Evolutionary conservation across 1,140 invertebrate genomes (phyloP).

Genomic region (Phortica variegata): DNA sequence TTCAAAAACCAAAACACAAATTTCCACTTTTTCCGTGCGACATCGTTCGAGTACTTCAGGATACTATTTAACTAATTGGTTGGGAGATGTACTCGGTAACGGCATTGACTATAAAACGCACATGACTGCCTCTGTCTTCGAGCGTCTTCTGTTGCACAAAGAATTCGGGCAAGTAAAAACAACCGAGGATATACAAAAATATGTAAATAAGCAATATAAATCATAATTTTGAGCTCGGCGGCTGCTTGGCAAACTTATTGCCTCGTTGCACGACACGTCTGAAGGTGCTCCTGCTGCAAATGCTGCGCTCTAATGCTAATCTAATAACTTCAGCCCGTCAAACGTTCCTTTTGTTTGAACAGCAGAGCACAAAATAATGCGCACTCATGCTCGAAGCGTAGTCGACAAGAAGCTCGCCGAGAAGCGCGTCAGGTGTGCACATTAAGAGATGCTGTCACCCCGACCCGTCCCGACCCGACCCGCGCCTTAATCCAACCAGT

Average conservation of each 20-base stretch:
- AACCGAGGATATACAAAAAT: too few relatives aligned
- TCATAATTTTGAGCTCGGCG: conserved; percentile 47
- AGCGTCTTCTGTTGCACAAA: too few relatives aligned
- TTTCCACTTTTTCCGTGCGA: too few relatives aligned
- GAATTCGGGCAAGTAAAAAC: too few relatives aligned
- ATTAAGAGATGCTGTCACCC: conserved; percentile 33
- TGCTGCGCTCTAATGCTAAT: conserved; percentile 44
- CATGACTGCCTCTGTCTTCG: too few relatives aligned
- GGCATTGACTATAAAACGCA: too few relatives aligned
- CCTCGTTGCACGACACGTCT: conserved; percentile 1
- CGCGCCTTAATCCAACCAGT: too few relatives aligned
- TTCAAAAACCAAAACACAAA: too few relatives aligned
- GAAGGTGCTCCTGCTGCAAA: conserved; percentile 5
- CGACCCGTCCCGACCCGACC: too few relatives aligned
- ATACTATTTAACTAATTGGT: too few relatives aligned
- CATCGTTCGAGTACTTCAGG: too few relatives aligned
- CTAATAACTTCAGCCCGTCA: conserved; percentile 51
- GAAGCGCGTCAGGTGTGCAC: conserved; percentile 51
- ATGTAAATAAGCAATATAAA: conserved; percentile 47
- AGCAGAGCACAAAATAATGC: conserved; percentile 53
- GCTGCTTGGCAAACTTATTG: conserved; percentile 7
- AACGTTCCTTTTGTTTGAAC: conserved; percentile 49
- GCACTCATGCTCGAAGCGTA: conserved; percentile 17
- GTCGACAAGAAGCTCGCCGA: conserved; percentile 11
- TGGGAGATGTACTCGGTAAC: too few relatives aligned